Evolutionary conservation across 1,140 invertebrate species (phyloP), one percentile per base, ranked within the genome.

Genomic region (Ctenoplectra terminalis): DNA sequence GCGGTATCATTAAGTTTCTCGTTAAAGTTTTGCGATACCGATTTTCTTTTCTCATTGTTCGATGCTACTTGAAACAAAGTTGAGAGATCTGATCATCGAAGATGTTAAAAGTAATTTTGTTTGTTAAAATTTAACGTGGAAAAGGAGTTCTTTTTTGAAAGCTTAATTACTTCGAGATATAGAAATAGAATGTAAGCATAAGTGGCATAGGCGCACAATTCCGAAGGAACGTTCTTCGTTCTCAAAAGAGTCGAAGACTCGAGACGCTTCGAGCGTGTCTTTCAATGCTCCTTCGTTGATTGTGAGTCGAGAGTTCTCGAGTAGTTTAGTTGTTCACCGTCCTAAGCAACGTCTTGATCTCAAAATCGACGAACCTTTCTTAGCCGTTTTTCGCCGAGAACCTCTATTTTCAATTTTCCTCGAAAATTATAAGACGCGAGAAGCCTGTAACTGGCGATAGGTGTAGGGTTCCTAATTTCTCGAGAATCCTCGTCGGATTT

Each of bases 241-340:
- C 31, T 48, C 5, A 48, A 34, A 34, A n/a, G 31, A 34, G 34
- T 34, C 58, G n/a, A 0, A 50, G n/a, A 40, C 61, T 76, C 63
- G 34, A 70, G 54, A n/a, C 54, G 43, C 34, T 34, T 69, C 76
- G 66, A 78, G 66, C 23, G 54, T 70, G 76, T 61, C 66, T 71
- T 40, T 77, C 40, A 29, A 34, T n/a, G 64, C 56, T 48, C 31
- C 43, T 37, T 48, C 54, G 23, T 11, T 8, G 66, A n/a, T n/a
- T n/a, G n/a, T n/a, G n/a, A 43, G 50, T 60, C 52, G 31, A 69
- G 75, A 4, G 40, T 23, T 77, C 2, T 70, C 64, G 40, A 77
- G 75, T 26, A 48, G 64, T 58, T 70, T 46, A 58, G 15, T 52
- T 37, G 64, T 43, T n/a, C 37, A 37, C 20, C 40, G 40, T n/a